Percentiles rank a stretch among this genome's conserved stretches.
These are phyloP conservation scores for Macroramphosus scolopax DNA, from an alignment of 2,797 vertebrate species.

Conservation along the genomic window DNA sequence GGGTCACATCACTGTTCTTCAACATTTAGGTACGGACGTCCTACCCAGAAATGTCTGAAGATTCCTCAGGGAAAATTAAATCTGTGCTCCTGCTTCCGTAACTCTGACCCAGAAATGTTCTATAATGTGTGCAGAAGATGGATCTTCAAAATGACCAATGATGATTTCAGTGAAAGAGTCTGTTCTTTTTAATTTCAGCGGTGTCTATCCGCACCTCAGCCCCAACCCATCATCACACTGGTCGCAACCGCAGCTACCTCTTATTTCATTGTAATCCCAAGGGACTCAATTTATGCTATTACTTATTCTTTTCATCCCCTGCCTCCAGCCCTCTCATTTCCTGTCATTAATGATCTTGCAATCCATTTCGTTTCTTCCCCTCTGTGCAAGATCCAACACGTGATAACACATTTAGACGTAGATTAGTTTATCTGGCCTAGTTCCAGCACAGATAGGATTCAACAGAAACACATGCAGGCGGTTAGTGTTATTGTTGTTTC, in stretches of 20 bases:
- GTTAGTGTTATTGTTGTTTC: background rate
- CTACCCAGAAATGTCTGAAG: background rate
- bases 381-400: slow-evolving; percentile 8
- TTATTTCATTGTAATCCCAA: slow-evolving; percentile 48
- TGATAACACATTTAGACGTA: slow-evolving; percentile 3
- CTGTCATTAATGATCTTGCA: slow-evolving; percentile 53
- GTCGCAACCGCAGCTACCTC: slow-evolving; percentile 46
- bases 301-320: slow-evolving; percentile 54
- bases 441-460: background rate
- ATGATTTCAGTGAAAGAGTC: slow-evolving; percentile 15
- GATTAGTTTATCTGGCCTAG: background rate
- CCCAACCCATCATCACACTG: slow-evolving; percentile 28
- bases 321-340: slow-evolving; percentile 55
- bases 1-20: background rate
- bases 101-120: slow-evolving; percentile 29
- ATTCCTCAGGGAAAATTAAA: slow-evolving; percentile 26
- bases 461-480: background rate
- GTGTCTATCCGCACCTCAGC: slow-evolving; percentile 15
- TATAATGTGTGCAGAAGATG: slow-evolving; percentile 18
- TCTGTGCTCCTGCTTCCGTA: slow-evolving; percentile 1
- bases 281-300: slow-evolving; percentile 49
- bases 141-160: slow-evolving; percentile 21
- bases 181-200: slow-evolving; percentile 34
- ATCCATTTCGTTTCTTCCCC: slow-evolving; percentile 24
- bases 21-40: background rate